Percentiles rank a stretch among this genome's conserved stretches.
These are phyloP conservation scores for Laspeyria flexula DNA, from an alignment of 2,888 invertebrate genomes.

Conservation along the genomic window DNA sequence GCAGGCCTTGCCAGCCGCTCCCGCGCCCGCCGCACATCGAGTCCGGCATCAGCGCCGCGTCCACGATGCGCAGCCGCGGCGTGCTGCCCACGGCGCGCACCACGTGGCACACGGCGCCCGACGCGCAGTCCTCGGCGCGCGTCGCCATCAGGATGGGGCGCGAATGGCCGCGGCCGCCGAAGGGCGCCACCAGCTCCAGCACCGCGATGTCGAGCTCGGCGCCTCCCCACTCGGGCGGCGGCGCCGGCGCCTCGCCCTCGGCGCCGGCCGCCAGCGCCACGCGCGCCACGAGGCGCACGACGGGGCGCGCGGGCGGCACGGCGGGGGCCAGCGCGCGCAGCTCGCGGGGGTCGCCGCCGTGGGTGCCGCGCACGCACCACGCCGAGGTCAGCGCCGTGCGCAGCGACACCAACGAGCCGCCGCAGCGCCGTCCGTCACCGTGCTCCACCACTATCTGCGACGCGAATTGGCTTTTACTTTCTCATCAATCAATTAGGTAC, in stretches of 20 bases:
- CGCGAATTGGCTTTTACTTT: too few species aligned
- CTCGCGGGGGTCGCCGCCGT: slow-evolving; percentile 36
- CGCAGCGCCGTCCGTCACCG: slow-evolving; percentile 44
- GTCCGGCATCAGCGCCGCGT: slow-evolving; percentile 37
- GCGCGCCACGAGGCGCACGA: slow-evolving; percentile 37
- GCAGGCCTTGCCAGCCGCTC: slow-evolving; percentile 51
- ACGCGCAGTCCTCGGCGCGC: slow-evolving; percentile 50
- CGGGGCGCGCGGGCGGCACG: slow-evolving; percentile 37
- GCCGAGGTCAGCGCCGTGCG: slow-evolving; percentile 62
- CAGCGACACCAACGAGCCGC: slow-evolving; percentile 52
- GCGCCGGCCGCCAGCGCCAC: slow-evolving; percentile 36
- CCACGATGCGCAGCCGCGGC: slow-evolving; percentile 49
- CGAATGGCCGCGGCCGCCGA: slow-evolving; percentile 52
- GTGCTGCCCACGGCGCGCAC: slow-evolving; percentile 48
- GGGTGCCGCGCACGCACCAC: slow-evolving; percentile 47
- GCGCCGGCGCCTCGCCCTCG: slow-evolving; percentile 17
- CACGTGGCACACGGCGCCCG: slow-evolving; percentile 52
- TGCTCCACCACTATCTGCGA: slow-evolving; percentile 59
- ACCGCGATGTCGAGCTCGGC: slow-evolving; percentile 58
- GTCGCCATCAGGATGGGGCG: slow-evolving; percentile 66
- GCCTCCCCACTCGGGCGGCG: slow-evolving; percentile 18
- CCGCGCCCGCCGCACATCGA: slow-evolving; percentile 48
- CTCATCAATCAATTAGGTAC: too few species aligned
- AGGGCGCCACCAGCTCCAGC: slow-evolving; percentile 65
- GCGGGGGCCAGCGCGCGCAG: slow-evolving; percentile 54